phyloP scores from a whole-genome alignment of 2,797 vertebrate species.

The Saxicola maurus region DNA sequence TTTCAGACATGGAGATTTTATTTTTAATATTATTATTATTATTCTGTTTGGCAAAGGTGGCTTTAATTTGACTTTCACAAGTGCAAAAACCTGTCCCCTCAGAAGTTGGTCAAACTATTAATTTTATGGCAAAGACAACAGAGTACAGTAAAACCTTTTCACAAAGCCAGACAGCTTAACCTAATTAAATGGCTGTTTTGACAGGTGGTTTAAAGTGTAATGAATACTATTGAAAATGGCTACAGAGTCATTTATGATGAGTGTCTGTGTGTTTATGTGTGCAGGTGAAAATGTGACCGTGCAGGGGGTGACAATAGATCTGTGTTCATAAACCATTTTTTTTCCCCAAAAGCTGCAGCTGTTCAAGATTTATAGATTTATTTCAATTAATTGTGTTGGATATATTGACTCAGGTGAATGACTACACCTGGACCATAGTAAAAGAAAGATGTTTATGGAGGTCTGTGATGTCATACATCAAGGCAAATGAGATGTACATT shows the following conservation, averaged over 20 bases:
- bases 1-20: slow-evolving; percentile 45
- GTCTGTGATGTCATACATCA: background rate
- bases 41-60: slow-evolving; percentile 64
- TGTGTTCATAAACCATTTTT: slow-evolving; percentile 22
- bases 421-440: background rate
- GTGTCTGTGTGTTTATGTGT: slow-evolving; percentile 20
- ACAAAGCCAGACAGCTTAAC: slow-evolving; percentile 74
- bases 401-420: slow-evolving; percentile 14
- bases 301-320: slow-evolving; percentile 24
- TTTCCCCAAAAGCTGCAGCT: background rate
- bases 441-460: slow-evolving; percentile 16
- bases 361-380: slow-evolving; percentile 22
- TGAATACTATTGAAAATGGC: slow-evolving; percentile 48
- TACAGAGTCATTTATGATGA: slow-evolving; percentile 45
- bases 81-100: slow-evolving; percentile 57
- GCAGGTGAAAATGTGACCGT: slow-evolving; percentile 64
- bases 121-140: slow-evolving; percentile 68
- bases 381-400: slow-evolving; percentile 20
- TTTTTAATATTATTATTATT: background rate
- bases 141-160: slow-evolving; percentile 70
- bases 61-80: slow-evolving; percentile 71
- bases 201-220: slow-evolving; percentile 69
- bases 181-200: slow-evolving; percentile 76
- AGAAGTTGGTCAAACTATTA: slow-evolving; percentile 69
- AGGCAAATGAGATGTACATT: background rate